Conservation (phyloP, 2,888 invertebrate genomes). For the Syrphus vitripennis region DNA sequence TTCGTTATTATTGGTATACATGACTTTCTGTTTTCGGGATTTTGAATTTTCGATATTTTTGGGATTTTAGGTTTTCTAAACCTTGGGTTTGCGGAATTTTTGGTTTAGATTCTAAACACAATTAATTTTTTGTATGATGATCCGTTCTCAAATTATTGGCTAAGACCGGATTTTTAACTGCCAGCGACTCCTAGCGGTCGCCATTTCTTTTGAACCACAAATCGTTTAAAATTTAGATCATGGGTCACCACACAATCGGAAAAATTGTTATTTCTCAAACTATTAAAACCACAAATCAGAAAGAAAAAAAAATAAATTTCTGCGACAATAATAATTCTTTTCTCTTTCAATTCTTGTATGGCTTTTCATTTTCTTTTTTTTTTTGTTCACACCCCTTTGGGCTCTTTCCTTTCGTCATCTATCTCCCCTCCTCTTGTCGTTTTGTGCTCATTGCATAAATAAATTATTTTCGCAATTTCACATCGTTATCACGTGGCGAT, state of each 20-base stretch:
- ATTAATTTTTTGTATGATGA: too few species aligned
- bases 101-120: too few species aligned
- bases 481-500: conserved; percentile 17
- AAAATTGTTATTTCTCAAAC: not conserved
- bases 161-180: too few species aligned
- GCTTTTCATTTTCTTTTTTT: not conserved
- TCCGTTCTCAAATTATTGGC: too few species aligned
- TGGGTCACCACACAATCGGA: not conserved
- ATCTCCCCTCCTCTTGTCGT: not conserved
- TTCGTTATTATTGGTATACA: too few species aligned
- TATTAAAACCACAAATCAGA: not conserved
- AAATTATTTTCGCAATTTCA: conserved; percentile 45
- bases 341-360: conserved; percentile 3
- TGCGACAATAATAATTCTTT: not conserved
- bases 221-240: too few species aligned
- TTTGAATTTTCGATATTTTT: too few species aligned
- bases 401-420: conserved; percentile 6
- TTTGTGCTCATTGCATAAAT: conserved; percentile 27
- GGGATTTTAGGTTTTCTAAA: too few species aligned
- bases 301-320: not conserved
- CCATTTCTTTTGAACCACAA: too few species aligned
- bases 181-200: too few species aligned
- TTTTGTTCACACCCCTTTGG: not conserved
- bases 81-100: too few species aligned
- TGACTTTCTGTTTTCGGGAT: too few species aligned